A percentile compares a stretch with the other conserved stretches of the same genome.
These are phyloP conservation scores for Heliconius hortense DNA, from an alignment of 2,888 invertebrate genomes.

Conservation along the genomic window DNA sequence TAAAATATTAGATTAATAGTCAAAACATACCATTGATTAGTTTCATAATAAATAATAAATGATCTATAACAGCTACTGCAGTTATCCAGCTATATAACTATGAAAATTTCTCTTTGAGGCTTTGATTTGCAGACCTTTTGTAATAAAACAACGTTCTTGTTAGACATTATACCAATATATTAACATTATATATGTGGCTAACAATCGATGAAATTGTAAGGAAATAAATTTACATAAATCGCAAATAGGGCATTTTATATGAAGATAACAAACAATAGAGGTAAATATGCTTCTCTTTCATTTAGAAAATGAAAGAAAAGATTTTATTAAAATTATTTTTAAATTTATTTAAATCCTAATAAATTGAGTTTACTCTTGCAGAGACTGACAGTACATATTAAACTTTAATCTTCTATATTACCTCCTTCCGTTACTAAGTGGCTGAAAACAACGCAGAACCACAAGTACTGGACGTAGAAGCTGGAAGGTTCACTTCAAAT, in stretches of 20 bases:
- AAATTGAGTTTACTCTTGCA: too few relatives aligned
- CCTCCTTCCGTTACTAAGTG: too few relatives aligned
- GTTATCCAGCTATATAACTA: slow-evolving; percentile 1
- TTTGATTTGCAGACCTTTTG: slow-evolving; percentile 1
- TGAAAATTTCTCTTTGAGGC: not conserved
- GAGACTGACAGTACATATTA: too few relatives aligned
- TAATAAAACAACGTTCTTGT: slow-evolving; percentile 3
- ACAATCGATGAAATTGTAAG: not conserved
- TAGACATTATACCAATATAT: not conserved
- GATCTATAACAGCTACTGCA: slow-evolving; percentile 1
- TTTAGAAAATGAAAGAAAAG: too few relatives aligned
- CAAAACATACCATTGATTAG: slow-evolving; percentile 71
- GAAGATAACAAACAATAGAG: not conserved
- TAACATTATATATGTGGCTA: slow-evolving; percentile 2
- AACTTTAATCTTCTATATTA: too few relatives aligned
- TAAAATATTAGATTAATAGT: slow-evolving; percentile 60
- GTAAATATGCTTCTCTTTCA: too few relatives aligned
- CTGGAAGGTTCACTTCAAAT: too few relatives aligned
- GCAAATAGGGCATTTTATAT: not conserved
- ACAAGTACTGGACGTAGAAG: too few relatives aligned
- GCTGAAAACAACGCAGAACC: too few relatives aligned
- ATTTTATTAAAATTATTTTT: too few relatives aligned
- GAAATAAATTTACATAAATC: slow-evolving; percentile 15
- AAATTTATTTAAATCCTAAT: too few relatives aligned
- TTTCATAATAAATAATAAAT: slow-evolving; percentile 46